Evolutionary conservation across 2,797 vertebrate species (phyloP).

Genomic region (Xerus rutilus): DNA sequence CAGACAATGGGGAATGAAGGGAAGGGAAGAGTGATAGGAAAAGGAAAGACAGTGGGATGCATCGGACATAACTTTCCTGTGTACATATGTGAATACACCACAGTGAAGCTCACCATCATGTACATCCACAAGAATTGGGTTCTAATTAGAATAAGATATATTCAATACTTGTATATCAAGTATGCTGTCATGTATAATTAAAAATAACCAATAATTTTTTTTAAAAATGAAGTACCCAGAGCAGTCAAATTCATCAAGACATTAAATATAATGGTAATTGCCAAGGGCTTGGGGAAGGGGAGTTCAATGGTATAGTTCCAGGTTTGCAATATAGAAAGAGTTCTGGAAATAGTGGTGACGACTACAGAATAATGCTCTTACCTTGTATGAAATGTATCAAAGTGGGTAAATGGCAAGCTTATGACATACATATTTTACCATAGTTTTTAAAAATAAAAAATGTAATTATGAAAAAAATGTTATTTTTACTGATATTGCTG

Average conservation of each 20-base stretch:
- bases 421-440: too few species aligned
- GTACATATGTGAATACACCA: too few species aligned
- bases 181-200: too few species aligned
- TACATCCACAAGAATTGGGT: too few species aligned
- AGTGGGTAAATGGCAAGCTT: neutral
- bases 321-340: neutral
- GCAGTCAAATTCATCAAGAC: neutral
- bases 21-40: too few species aligned
- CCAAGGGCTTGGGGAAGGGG: neutral
- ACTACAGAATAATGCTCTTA: neutral
- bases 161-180: too few species aligned
- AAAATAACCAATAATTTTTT: too few species aligned
- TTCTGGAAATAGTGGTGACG: neutral
- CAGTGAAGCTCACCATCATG: too few species aligned
- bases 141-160: too few species aligned
- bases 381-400: neutral
- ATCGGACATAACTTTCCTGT: too few species aligned
- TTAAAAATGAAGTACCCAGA: neutral
- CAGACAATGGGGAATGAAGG: too few species aligned
- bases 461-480: conserved; percentile 14
- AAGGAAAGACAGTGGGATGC: too few species aligned
- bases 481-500: neutral
- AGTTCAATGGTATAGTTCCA: neutral
- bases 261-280: neutral
- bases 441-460: neutral